Percentiles rank a stretch among this genome's conserved stretches.
Evolutionary conservation across 2,113 vertebrate genomes (phyloP).

Genomic region (Erpornis zantholeuca): DNA sequence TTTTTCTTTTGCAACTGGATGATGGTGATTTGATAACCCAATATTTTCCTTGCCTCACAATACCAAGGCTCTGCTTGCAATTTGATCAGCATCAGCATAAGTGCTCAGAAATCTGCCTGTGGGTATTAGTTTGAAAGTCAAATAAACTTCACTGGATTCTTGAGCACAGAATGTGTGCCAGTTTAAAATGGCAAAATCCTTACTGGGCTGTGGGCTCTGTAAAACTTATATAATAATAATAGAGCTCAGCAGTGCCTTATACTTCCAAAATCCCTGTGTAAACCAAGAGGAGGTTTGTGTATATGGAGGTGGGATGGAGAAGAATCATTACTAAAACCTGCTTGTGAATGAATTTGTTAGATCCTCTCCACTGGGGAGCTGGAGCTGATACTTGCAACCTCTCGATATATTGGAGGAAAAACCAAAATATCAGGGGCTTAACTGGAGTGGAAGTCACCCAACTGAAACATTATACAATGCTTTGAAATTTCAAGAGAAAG

Average conservation of each 20-base stretch:
- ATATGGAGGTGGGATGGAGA: neutral
- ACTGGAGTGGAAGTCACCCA: constrained; percentile 53
- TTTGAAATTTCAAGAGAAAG: constrained; percentile 68
- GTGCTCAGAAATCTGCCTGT: constrained; percentile 48
- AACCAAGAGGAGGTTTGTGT: constrained; percentile 1
- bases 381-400: neutral
- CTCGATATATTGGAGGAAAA: neutral
- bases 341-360: constrained; percentile 18
- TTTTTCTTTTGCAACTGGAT: constrained; percentile 32
- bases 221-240: constrained; percentile 42
- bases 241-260: neutral
- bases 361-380: neutral
- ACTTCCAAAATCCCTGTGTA: neutral
- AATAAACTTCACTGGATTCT: constrained; percentile 53
- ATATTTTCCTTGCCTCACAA: constrained; percentile 37
- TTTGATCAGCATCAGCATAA: neutral
- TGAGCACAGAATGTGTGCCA: constrained; percentile 24
- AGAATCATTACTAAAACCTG: neutral
- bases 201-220: neutral
- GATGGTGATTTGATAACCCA: constrained; percentile 46
- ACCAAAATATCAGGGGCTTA: neutral
- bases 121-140: constrained; percentile 58
- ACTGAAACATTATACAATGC: constrained; percentile 49
- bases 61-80: neutral
- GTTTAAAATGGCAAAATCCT: constrained; percentile 50